Conservation (phyloP, 2,888 invertebrate species). For the Papilio gigon region DNA sequence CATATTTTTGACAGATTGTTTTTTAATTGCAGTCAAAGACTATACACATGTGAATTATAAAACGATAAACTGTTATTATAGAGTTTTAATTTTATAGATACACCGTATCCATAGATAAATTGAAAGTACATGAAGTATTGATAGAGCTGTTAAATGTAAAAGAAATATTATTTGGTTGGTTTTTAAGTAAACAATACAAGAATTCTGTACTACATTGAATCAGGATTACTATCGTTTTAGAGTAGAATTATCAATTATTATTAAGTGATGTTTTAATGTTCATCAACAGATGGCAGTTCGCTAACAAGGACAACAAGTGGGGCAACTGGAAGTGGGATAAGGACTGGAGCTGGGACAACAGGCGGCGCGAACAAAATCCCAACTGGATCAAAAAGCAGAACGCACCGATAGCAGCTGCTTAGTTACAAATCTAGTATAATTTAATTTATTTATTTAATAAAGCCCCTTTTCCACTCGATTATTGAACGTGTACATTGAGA, state of each 20-base stretch:
- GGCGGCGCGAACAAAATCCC: slow-evolving; percentile 42
- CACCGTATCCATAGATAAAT: slow-evolving; percentile 24
- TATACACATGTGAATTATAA: too few species aligned
- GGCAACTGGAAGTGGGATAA: slow-evolving; percentile 63
- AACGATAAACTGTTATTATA: too few species aligned
- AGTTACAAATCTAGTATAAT: background rate
- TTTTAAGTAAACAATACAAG: background rate
- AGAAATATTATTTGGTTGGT: background rate
- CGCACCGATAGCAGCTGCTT: background rate
- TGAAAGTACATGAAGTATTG: slow-evolving; percentile 9
- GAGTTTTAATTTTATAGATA: slow-evolving; percentile 21
- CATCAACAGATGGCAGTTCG: background rate
- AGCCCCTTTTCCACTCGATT: too few species aligned
- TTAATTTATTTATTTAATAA: background rate
- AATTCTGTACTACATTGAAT: slow-evolving; percentile 28
- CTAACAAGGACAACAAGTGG: slow-evolving; percentile 53
- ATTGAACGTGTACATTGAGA: too few species aligned
- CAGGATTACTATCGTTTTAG: too few species aligned
- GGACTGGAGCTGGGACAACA: slow-evolving; percentile 43
- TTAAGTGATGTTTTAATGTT: background rate
- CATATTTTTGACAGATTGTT: too few species aligned
- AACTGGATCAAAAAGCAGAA: slow-evolving; percentile 21
- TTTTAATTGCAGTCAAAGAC: too few species aligned
- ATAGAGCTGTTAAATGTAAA: slow-evolving; percentile 5
- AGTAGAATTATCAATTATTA: too few species aligned